Evolutionary conservation across 2,888 invertebrate genomes (phyloP).

Genomic region (Scaptodrosophila latifasciaeformis): DNA sequence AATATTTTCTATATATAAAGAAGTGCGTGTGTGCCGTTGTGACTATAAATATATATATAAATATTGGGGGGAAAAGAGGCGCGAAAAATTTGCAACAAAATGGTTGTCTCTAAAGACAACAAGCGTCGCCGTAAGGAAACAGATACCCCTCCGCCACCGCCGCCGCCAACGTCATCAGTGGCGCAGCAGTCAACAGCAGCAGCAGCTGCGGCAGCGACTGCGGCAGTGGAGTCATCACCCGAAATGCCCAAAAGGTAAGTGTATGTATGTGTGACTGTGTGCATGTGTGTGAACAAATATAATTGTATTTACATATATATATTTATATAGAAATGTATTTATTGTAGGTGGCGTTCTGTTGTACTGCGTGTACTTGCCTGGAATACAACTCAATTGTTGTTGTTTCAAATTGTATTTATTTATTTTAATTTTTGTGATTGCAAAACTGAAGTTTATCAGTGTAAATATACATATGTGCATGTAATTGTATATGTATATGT

Average conservation of each 20-base stretch:
- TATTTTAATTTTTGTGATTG: background rate
- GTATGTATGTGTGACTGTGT: constrained; percentile 13
- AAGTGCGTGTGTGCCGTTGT: constrained; percentile 6
- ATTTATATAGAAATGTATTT: background rate
- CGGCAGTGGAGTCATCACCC: constrained; percentile 73
- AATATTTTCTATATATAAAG: constrained; percentile 3
- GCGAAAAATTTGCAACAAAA: constrained; percentile 68
- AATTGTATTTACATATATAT: no score
- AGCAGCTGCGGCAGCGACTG: constrained; percentile 51
- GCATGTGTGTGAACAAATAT: constrained; percentile 10
- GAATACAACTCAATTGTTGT: constrained; percentile 10
- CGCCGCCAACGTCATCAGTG: constrained; percentile 43
- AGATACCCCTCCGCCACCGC: constrained; percentile 64
- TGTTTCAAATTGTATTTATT: background rate
- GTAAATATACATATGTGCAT: background rate
- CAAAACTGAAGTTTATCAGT: constrained; percentile 3
- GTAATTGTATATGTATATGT: background rate
- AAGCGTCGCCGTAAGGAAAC: constrained; percentile 74
- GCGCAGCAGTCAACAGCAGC: constrained; percentile 19
- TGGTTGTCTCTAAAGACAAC: constrained; percentile 75
- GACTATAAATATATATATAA: constrained; percentile 4
- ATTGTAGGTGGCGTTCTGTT: constrained; percentile 1
- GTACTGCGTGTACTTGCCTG: background rate
- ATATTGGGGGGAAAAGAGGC: constrained; percentile 56
- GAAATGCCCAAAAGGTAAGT: constrained; percentile 75